Base-by-base conservation (phyloP, 2,888 invertebrate species). In the Leptarthrus brevirostris region DNA sequence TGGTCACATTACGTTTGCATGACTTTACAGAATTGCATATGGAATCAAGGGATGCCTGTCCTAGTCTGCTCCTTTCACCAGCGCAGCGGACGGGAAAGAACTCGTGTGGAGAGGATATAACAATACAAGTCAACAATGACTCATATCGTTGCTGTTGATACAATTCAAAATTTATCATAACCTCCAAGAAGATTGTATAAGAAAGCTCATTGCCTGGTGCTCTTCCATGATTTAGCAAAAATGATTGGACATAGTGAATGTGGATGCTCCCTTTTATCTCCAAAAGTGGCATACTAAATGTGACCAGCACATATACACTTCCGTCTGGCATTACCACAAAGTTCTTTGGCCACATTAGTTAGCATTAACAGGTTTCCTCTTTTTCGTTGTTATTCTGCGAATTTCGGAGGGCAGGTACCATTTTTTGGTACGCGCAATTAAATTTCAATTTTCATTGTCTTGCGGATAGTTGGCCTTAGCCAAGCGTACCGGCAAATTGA, bases 361-460 rank as follows among this genome's bases (percentile, higher is more conserved):
- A n/a, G 36, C 61, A 40, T n/a, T n/a, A 47, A 10, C 36, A 22
- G 61, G 61, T 10, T 16, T 20, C 61, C 47, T 47, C n/a, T 14
- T 16, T n/a, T 12, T 6, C 30, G 30, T 30, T 8, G n/a, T 14
- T 3, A 56, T 24, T 12, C 58, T 10, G n/a, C 61, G 44, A 61
- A 61, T 36, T 36, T 54, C 16, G 22, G 54, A 12, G 26, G 61
- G 40, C 40, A 16, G 64, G 64, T 66, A 44, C 64, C 64, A 66
- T 24, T 66, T 66, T 47, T 47, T 47, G 64, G 64, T 47, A 66
- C 64, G 47, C 64, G 47, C 64, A 66, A 66, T 66, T 66, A 66
- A 66, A 44, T 66, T 66, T 66, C 47, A 66, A 66, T 66, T 66
- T 66, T 66, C 64, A 47, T 66, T 66, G 64, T 66, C 64, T 66